These are phyloP conservation scores for Gila robusta DNA, from an alignment of 2,797 vertebrate species.

Conservation along the genomic window DNA sequence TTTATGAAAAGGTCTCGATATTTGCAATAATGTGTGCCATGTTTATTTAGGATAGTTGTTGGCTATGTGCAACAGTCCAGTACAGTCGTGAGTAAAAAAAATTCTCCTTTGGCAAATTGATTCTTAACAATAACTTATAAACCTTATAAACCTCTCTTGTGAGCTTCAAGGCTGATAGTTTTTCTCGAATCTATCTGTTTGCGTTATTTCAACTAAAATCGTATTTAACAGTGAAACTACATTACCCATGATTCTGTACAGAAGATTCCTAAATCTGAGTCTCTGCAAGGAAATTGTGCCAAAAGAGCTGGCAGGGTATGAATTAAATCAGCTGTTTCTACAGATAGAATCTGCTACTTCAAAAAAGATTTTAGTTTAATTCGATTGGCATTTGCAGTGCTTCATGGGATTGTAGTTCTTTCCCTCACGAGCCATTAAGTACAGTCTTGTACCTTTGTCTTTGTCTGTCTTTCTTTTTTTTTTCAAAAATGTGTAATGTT, in stretches of 20 bases:
- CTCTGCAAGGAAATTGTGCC: neutral
- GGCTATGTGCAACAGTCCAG: neutral
- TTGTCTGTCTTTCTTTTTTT: neutral
- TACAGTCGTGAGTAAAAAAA: neutral
- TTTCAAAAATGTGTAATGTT: neutral
- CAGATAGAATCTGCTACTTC: neutral
- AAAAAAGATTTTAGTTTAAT: neutral
- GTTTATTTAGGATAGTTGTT: neutral
- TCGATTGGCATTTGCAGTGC: neutral
- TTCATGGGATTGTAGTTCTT: neutral
- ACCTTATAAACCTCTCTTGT: neutral
- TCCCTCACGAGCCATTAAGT: neutral
- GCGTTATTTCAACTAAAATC: neutral
- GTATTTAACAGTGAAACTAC: neutral
- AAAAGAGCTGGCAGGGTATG: too few species aligned
- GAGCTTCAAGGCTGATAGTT: neutral
- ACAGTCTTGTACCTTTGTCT: neutral
- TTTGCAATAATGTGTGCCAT: neutral
- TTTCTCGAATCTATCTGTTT: neutral
- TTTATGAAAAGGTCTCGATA: neutral
- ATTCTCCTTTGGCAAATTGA: neutral
- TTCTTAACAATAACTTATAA: neutral
- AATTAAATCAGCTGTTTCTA: neutral
- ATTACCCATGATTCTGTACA: neutral
- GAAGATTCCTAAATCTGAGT: neutral